Conservation (phyloP, 2,797 vertebrate genomes). For the Takifugu rubripes region DNA sequence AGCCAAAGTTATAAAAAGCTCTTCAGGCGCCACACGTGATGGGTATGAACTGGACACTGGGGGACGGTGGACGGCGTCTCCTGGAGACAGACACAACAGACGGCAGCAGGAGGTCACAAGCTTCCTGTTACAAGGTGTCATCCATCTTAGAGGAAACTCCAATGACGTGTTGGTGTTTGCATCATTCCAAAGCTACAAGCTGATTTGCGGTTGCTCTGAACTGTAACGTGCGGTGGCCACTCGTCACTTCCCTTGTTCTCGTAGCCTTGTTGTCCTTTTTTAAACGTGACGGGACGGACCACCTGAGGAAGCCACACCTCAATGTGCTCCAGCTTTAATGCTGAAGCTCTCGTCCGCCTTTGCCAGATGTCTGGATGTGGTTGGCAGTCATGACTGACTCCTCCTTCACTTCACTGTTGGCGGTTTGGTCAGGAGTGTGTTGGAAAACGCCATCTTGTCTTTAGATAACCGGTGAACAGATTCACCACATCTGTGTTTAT, state of each 20-base stretch:
- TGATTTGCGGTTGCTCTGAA: no score
- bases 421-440: background rate
- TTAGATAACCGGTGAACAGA: no score
- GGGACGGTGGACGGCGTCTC: constrained; percentile 53
- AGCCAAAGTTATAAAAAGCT: constrained; percentile 66
- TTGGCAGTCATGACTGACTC: constrained; percentile 51
- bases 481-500: no score
- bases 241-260: no score
- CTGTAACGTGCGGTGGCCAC: no score
- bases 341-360: background rate
- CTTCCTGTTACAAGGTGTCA: constrained; percentile 27
- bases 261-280: no score
- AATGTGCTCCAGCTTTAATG: constrained; percentile 3
- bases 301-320: constrained; percentile 43
- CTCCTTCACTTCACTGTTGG: constrained; percentile 25
- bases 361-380: constrained; percentile 2
- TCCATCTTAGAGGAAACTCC: constrained; percentile 22
- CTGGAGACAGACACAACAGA: constrained; percentile 72
- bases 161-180: background rate
- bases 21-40: constrained; percentile 24
- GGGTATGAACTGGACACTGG: constrained; percentile 45
- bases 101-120: constrained; percentile 5
- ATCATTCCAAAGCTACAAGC: constrained; percentile 12
- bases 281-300: no score
- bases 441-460: background rate